These are phyloP conservation scores for Girardinus metallicus DNA, from an alignment of 2,797 vertebrate species.

Conservation along the genomic window DNA sequence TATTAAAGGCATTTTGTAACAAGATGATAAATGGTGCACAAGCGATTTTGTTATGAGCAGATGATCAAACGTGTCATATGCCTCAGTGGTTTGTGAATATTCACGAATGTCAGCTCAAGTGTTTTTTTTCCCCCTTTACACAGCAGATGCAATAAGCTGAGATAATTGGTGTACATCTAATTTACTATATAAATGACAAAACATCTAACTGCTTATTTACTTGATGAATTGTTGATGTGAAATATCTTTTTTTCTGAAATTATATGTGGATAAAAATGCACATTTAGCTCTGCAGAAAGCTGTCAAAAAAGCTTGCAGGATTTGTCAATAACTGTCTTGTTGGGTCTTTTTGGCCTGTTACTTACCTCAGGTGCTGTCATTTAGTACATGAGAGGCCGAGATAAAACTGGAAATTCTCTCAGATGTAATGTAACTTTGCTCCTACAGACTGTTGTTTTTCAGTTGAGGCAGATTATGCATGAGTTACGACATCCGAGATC, in stretches of 20 bases:
- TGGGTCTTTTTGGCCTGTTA: conserved; percentile 23
- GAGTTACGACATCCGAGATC: conserved; percentile 40
- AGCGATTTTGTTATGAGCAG: conserved; percentile 73
- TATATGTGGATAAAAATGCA: conserved; percentile 6
- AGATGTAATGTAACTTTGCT: conserved; percentile 20
- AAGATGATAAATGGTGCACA: conserved; percentile 74
- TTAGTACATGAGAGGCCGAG: conserved; percentile 3
- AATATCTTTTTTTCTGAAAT: conserved; percentile 11
- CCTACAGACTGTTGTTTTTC: conserved; percentile 8
- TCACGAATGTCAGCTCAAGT: conserved; percentile 64
- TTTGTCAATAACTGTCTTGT: conserved; percentile 16
- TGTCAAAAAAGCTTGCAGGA: conserved; percentile 5
- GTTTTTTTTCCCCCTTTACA: conserved; percentile 40
- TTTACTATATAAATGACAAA: conserved; percentile 69
- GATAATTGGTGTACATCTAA: conserved; percentile 74
- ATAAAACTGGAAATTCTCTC: conserved; percentile 5
- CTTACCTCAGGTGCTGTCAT: conserved; percentile 26
- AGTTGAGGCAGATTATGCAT: conserved; percentile 21
- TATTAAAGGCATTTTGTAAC: conserved; percentile 73
- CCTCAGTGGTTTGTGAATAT: conserved; percentile 77
- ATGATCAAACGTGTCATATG: conserved; percentile 80
- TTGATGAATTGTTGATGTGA: conserved; percentile 45
- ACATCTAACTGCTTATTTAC: conserved; percentile 53
- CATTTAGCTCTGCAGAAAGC: background rate
- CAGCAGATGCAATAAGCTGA: conserved; percentile 73